These are phyloP conservation scores for Neopipo cinnamomea DNA, from an alignment of 2,113 vertebrate species.

Conservation along the genomic window DNA sequence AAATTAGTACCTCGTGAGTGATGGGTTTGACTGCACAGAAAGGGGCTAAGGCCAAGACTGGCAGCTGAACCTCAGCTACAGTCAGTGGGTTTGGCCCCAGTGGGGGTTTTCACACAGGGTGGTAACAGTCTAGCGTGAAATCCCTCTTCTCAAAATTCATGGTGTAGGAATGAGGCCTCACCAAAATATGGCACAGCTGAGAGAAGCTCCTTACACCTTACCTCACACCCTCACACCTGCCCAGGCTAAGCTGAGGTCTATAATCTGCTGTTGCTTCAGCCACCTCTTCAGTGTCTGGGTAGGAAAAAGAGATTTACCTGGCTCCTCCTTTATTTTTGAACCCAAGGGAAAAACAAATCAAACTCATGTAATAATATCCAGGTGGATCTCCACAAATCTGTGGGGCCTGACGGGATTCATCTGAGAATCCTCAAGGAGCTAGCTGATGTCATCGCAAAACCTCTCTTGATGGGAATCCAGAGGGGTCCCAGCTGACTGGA, in stretches of 20 bases:
- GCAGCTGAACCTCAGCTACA: neutral
- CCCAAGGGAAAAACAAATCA: neutral
- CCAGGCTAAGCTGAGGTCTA: neutral
- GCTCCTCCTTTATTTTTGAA: neutral
- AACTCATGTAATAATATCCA: neutral
- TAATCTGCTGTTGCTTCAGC: neutral
- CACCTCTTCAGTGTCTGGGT: neutral
- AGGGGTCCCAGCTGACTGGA: neutral
- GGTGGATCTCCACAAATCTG: neutral
- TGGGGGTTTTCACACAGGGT: neutral
- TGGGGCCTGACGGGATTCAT: neutral
- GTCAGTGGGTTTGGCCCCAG: neutral
- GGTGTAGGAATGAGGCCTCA: neutral
- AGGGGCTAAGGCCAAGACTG: neutral
- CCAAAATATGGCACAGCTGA: neutral
- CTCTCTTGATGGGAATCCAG: neutral
- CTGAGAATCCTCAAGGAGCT: neutral
- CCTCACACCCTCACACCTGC: accelerated
- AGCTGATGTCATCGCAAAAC: neutral
- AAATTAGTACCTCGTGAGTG: constrained; percentile 5
- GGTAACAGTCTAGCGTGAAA: neutral
- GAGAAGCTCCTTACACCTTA: neutral
- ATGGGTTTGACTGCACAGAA: neutral
- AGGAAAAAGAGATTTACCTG: neutral
- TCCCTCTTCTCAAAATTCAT: neutral